Evolutionary conservation across 2,797 vertebrate species (phyloP).

Genomic region (Sebastes vulpes): DNA sequence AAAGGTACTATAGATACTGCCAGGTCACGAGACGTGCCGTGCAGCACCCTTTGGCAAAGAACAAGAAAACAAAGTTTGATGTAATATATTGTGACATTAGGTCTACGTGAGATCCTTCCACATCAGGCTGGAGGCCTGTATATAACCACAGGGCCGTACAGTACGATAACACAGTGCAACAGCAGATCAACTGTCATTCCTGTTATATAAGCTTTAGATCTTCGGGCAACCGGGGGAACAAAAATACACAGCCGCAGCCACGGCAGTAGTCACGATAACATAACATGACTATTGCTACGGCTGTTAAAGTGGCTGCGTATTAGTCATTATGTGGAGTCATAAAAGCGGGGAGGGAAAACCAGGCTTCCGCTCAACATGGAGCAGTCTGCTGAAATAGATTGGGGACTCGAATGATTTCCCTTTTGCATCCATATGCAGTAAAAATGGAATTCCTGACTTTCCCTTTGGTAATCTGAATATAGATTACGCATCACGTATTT

Average conservation of each 20-base stretch:
- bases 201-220: conserved; percentile 67
- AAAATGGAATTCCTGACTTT: conserved; percentile 73
- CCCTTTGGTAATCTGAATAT: conserved; percentile 76
- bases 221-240: conserved; percentile 41
- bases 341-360: conserved; percentile 62
- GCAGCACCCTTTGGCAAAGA: conserved; percentile 56
- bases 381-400: conserved; percentile 54
- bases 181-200: conserved; percentile 54
- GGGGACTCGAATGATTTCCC: conserved; percentile 71
- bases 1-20: conserved; percentile 4
- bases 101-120: conserved; percentile 49
- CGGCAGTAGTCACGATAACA: conserved; percentile 62
- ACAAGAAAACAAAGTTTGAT: conserved; percentile 58
- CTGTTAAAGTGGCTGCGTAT: conserved; percentile 69
- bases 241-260: conserved; percentile 47
- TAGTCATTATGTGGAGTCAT: conserved; percentile 72
- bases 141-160: conserved; percentile 47
- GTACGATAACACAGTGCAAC: conserved; percentile 41
- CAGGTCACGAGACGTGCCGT: conserved; percentile 30
- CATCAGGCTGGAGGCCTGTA: conserved; percentile 46
- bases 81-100: conserved; percentile 64
- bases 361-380: conserved; percentile 46
- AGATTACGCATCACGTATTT: conserved; percentile 69
- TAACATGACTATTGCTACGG: conserved; percentile 53
- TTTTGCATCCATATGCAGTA: conserved; percentile 59